phyloP scores from a whole-genome alignment of 2,888 invertebrate species.

The Pecten maximus region DNA sequence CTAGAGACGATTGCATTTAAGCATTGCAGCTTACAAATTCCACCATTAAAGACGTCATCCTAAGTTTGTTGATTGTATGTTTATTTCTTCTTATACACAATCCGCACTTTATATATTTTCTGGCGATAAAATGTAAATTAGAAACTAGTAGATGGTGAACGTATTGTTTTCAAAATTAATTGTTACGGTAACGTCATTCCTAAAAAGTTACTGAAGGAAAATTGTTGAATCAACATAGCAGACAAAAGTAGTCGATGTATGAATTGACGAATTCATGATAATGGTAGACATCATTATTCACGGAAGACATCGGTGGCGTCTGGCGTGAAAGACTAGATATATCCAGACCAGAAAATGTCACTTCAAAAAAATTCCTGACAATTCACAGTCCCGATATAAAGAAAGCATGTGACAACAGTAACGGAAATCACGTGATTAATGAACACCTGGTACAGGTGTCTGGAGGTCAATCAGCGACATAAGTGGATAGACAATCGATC shows the following conservation, averaged over 20 bases:
- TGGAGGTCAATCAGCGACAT: neutral
- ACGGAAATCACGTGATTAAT: neutral
- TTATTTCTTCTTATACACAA: too few species aligned
- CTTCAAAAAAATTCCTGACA: neutral
- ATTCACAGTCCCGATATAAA: neutral
- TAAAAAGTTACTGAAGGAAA: neutral
- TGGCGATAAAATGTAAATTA: too few species aligned
- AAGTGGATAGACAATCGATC: neutral
- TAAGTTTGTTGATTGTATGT: too few species aligned
- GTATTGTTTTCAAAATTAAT: neutral
- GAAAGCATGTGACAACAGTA: neutral
- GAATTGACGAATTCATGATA: neutral
- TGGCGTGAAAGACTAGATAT: neutral
- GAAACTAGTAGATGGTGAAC: neutral
- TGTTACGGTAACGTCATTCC: neutral
- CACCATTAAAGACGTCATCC: too few species aligned
- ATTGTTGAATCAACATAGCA: neutral
- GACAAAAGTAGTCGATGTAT: neutral
- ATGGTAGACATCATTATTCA: neutral
- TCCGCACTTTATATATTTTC: too few species aligned
- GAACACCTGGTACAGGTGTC: slow-evolving; percentile 3
- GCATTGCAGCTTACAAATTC: too few species aligned
- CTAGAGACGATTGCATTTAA: too few species aligned
- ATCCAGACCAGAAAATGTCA: neutral
- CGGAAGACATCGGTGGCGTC: neutral